Evolutionary conservation across 2,888 invertebrate genomes (phyloP), one percentile per base, ranked within the genome.

Genomic region (Drosophila mimica): DNA sequence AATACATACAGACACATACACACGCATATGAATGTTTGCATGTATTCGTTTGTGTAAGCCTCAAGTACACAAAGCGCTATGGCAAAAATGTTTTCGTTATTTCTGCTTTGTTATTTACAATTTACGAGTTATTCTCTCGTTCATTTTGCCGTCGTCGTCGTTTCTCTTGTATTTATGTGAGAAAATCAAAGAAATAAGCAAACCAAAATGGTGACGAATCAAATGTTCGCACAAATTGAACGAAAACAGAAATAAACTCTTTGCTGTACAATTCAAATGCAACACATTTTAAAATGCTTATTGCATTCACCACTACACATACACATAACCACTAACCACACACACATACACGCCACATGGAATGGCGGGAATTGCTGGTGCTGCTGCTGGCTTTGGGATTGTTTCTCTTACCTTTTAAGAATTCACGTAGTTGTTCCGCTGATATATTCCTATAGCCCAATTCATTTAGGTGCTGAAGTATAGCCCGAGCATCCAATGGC

Each of bases 371-470:
- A 83, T 69, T 53, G 74, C 57, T 66, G 59, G 40, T 15, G 20
- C 20, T 46, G 20, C 65, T 52, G 76, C 57, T 66, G 59, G 31
- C 28, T 59, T 62, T 25, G 20, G 25, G 46, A 43, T 43, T 43
- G 57, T 58, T 46, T 31, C 49, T 40, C 87, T 91, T 93, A 96
- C 97, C 97, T 94, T 95, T 95, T 90, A 97, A 95, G 92, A 97
- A 97, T 91, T 95, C 95, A 93, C 96, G 96, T 62, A 97, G 93
- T 90, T 96, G 96, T 92, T 95, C 94, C 25, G 95, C 95, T 71
- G 95, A 95, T 80, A 97, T 95, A 90, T 96, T 96, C 66, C 95
- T 94, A 90, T 96, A 96, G 67, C 97, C 97, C 85, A 97, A 93
- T 88, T 96, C 94, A 93, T 96, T 96, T 84, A 97, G 93, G 93